Base-by-base conservation (phyloP, 1,140 invertebrate species). In the Drosophila busckii region DNA sequence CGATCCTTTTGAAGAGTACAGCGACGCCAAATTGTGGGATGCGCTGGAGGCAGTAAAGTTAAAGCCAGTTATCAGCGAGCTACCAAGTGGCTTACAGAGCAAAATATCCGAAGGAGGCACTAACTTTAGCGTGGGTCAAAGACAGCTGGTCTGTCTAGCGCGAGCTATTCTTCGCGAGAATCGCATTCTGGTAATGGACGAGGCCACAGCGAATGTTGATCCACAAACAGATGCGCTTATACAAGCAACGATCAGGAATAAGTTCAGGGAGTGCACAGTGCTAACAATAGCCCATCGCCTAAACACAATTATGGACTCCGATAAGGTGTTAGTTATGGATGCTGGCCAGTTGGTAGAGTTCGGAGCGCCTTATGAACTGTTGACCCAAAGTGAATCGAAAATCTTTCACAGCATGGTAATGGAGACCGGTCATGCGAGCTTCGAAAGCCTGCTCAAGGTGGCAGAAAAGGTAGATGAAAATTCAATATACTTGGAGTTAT, bases 11-110 rank as follows among this genome's bases (percentile, higher is more conserved):
- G 90, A 93, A 52, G 88, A 89, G 22, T 92, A 92, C 69, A 88
- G 86, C 13, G 95, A 97, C 75, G 89, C 91, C 87, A 69, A 95
- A 76, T 84, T 97, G 1, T 97, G 95, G 96, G 89, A 90, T 61
- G 94, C 93, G 0, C 88, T 97, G 15, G 94, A 96, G 71, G 92
- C 95, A 60, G 93, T 93, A 4, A 70, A 94, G 38, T 61, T 92
- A 23, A 91, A 89, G 66, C 87, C 89, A 0, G 61, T 87, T 0
- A 82, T 90, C 2, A 62, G 88, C 0, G 70, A 73, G 5, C 52
- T 75, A 2, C 63, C 70, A 2, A 64, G 91, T 90, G 34, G 91
- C 88, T 28, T 73, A 31, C 69, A 63, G n/a, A 73, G 62, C 32
- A 73, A 63, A 19, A 89, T 93, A 1, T 82, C 88, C 2, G 92